These are phyloP conservation scores for Chrysocyon brachyurus DNA, from an alignment of 2,797 vertebrate genomes.

Conservation along the genomic window DNA sequence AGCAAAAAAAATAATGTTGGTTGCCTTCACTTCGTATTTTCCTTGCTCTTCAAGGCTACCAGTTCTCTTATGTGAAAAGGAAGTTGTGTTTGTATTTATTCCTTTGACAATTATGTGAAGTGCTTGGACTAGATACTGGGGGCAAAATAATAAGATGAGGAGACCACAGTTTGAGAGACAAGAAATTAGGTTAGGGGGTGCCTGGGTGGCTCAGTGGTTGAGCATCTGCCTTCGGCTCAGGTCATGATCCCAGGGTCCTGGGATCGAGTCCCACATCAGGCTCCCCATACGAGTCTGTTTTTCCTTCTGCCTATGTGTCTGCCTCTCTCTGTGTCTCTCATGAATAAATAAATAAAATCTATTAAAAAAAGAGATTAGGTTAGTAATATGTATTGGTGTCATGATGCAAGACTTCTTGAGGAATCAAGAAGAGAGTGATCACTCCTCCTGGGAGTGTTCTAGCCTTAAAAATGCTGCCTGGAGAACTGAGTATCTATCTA, in stretches of 20 bases:
- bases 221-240: too few species aligned
- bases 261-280: too few species aligned
- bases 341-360: too few species aligned
- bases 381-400: not conserved
- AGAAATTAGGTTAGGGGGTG: not conserved
- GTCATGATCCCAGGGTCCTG: too few species aligned
- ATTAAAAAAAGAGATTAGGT: not conserved
- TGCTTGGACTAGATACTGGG: not conserved
- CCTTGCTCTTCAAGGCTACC: conserved; percentile 10
- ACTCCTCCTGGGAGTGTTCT: not conserved
- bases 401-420: not conserved
- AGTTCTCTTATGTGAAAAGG: conserved; percentile 45
- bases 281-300: too few species aligned
- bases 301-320: too few species aligned
- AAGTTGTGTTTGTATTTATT: conserved; percentile 28
- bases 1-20: not conserved
- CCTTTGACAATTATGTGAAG: not conserved
- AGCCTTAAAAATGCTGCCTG: not conserved
- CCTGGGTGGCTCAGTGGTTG: too few species aligned
- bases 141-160: not conserved
- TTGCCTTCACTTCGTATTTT: conserved; percentile 6
- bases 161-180: not conserved
- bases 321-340: too few species aligned
- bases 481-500: not conserved
- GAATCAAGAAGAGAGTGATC: not conserved